Base-by-base conservation (phyloP, 2,113 vertebrate species). In the Albula goreensis region DNA sequence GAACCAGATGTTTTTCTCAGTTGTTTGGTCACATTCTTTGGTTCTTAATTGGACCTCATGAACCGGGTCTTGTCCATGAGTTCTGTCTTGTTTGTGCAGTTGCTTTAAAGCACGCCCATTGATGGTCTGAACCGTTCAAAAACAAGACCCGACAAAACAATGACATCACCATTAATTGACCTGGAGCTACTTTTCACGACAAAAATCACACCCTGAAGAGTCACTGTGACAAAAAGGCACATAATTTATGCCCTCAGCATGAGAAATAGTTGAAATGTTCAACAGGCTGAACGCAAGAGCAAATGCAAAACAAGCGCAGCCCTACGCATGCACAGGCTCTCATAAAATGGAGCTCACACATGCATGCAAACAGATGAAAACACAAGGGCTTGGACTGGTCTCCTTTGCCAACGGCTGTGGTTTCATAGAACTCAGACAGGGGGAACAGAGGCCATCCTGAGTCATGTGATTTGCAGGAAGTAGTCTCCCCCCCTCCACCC, bases 391-490 rank as follows among this genome's bases (percentile, higher is more conserved):
- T 10, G 1, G n/a, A 17, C 52, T 52, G 78, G 77, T 19, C 31
- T 17, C 79, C 78, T 78, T 41, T 79, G 84, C 50, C 66, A 83
- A 19, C 50, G 51, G 70, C 51, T 86, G 63, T 25, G 74, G 84
- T 80, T 85, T 79, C 50, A 50, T 78, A 22, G 51, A 83, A 53
- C 57, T 70, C 31, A 53, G 66, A 82, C 85, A 86, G 17, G 49
- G 51, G 78, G 53, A 53, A 60, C 15, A 63, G 60, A 79, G 70
- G 78, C 66, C 50, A 51, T 77, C 87, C 49, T 81, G 13, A n/a
- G 66, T 86, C 85, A 88, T 82, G 85, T 86, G 88, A 86, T 84
- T 88, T 86, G 87, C 90, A 89, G 88, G 88, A 85, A 78, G 66
- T 63, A 49, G 48, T 19, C 85, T 88, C 82, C 82, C 50, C 74